Percentiles rank a stretch among this genome's conserved stretches.
Conservation (phyloP, 2,797 vertebrate genomes). For the Okamejei kenojei region DNA sequence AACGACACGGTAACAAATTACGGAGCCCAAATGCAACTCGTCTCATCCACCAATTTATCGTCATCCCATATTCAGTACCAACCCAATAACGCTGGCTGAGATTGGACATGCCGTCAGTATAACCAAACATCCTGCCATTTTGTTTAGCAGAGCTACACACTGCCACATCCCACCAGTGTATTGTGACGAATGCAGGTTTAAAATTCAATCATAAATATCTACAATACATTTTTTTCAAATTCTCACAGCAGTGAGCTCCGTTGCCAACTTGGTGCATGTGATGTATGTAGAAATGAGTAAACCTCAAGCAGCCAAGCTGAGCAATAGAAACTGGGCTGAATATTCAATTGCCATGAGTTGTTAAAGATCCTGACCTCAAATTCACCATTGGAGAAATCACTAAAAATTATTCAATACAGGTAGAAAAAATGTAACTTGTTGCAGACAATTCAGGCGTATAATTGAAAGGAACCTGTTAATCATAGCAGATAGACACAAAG, state of each 20-base stretch:
- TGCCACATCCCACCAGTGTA: background rate
- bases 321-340: background rate
- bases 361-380: background rate
- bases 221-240: background rate
- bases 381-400: background rate
- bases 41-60: background rate
- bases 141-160: background rate
- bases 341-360: background rate
- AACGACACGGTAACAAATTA: too few species aligned
- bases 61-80: background rate
- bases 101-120: background rate
- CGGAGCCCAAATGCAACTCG: background rate
- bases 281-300: background rate
- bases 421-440: too few species aligned
- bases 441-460: background rate
- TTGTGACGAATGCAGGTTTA: background rate
- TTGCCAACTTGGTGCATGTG: background rate
- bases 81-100: background rate
- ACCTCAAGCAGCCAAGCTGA: background rate
- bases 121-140: background rate
- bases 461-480: background rate
- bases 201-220: background rate
- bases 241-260: background rate
- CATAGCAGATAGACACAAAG: background rate
- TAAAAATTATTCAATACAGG: background rate